Conservation (phyloP, 2,113 vertebrate genomes). For the Arizona elegans region DNA sequence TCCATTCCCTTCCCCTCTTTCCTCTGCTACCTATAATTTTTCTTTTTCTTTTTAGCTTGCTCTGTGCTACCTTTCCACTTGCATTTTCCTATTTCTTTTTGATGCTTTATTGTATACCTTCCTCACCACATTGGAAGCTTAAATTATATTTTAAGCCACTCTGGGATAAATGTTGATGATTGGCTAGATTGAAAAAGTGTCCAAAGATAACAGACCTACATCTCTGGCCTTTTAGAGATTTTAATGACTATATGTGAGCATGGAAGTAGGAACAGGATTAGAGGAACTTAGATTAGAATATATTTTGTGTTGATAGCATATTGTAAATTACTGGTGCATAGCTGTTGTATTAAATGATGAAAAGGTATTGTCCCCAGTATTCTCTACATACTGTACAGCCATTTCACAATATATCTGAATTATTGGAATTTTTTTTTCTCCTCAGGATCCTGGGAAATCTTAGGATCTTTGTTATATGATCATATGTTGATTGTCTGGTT, state of each 20-base stretch:
- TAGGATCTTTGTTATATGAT: neutral
- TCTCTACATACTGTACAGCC: neutral
- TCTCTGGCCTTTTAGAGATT: too few species aligned
- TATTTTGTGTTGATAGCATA: neutral
- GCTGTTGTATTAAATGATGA: neutral
- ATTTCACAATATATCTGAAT: neutral
- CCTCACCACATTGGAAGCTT: too few species aligned
- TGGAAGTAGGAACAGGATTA: neutral
- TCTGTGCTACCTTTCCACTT: neutral
- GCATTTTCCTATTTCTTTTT: neutral
- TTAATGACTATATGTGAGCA: neutral
- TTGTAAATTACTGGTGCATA: neutral
- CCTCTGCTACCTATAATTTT: neutral
- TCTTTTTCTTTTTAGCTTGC: neutral
- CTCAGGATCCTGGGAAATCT: neutral
- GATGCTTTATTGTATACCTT: neutral
- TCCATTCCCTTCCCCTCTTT: neutral
- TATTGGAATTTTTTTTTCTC: neutral
- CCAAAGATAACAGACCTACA: neutral
- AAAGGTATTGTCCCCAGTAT: neutral
- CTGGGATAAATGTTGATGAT: neutral
- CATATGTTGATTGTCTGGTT: too few species aligned
- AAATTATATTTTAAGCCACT: neutral
- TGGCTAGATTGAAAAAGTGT: neutral
- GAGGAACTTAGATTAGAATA: neutral